These are phyloP conservation scores for Drosophila rufa DNA, from an alignment of 1,140 invertebrate species.

Conservation along the genomic window DNA sequence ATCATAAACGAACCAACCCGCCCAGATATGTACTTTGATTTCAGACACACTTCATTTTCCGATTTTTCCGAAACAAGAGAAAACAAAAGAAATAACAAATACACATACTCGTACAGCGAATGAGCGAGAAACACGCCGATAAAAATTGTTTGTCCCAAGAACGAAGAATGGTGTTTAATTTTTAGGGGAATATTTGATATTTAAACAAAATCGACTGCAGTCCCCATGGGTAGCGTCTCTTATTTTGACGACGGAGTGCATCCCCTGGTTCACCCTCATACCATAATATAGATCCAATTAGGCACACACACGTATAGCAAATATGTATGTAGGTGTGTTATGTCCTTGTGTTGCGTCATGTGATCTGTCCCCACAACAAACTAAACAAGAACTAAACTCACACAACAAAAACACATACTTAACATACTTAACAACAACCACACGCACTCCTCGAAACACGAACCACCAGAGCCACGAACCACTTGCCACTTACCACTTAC, in stretches of 20 bases:
- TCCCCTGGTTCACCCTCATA: slow-evolving; percentile 46
- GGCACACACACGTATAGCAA: slow-evolving; percentile 56
- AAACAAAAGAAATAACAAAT: slow-evolving; percentile 32
- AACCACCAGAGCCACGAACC: slow-evolving; percentile 17
- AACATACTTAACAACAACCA: slow-evolving; percentile 10
- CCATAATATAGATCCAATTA: slow-evolving; percentile 53
- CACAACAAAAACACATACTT: slow-evolving; percentile 26
- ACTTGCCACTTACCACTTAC: slow-evolving; percentile 13
- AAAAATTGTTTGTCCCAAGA: slow-evolving; percentile 16
- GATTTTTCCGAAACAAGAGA: slow-evolving; percentile 29
- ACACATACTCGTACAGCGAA: slow-evolving; percentile 37
- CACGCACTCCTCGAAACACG: slow-evolving; percentile 5
- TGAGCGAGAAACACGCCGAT: slow-evolving; percentile 11
- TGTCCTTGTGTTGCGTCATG: slow-evolving; percentile 75
- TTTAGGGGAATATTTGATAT: slow-evolving; percentile 26
- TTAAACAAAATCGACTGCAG: slow-evolving; percentile 76
- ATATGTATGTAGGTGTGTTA: slow-evolving; percentile 72
- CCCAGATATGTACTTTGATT: slow-evolving; percentile 18
- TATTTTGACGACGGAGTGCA: slow-evolving; percentile 60
- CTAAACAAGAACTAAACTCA: slow-evolving; percentile 17
- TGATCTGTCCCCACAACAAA: slow-evolving; percentile 63
- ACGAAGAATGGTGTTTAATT: slow-evolving; percentile 27
- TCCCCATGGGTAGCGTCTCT: slow-evolving; percentile 82
- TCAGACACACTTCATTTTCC: slow-evolving; percentile 22
- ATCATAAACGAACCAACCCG: slow-evolving; percentile 17